A percentile compares a stretch with the other conserved stretches of the same genome.
Evolutionary conservation across 2,113 vertebrate species (phyloP).

Genomic region (Xiphophorus maculatus): DNA sequence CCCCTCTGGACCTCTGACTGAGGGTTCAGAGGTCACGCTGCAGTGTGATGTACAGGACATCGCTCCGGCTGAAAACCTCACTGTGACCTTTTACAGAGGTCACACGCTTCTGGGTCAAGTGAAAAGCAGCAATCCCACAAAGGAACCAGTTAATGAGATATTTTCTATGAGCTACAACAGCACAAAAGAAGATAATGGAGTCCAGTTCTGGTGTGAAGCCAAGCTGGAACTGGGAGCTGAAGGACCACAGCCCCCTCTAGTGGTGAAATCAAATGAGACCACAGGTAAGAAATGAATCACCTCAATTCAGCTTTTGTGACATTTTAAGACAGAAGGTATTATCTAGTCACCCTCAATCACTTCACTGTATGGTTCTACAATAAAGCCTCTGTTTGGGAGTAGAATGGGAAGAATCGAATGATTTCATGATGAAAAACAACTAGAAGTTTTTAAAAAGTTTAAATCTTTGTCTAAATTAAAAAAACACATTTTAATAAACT

Average conservation of each 20-base stretch:
- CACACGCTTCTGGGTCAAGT: accelerated
- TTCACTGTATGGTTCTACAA: too few relatives aligned
- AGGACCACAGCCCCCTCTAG: background rate
- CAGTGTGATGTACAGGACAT: slow-evolving; percentile 53
- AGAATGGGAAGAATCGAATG: too few relatives aligned
- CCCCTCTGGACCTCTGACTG: slow-evolving; percentile 13
- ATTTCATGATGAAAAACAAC: too few relatives aligned
- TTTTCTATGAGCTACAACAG: background rate
- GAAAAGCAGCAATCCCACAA: accelerated
- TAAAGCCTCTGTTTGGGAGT: too few relatives aligned
- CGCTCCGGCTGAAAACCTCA: slow-evolving; percentile 48
- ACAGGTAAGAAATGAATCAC: background rate
- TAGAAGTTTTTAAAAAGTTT: too few relatives aligned
- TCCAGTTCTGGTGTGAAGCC: slow-evolving; percentile 41
- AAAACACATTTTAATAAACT: too few relatives aligned
- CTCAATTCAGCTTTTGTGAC: background rate
- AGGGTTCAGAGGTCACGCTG: slow-evolving; percentile 34
- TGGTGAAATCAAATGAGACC: slow-evolving; percentile 4
- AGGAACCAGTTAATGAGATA: background rate
- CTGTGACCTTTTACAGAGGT: slow-evolving; percentile 48
- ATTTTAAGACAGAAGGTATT: background rate
- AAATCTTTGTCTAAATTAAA: too few relatives aligned
- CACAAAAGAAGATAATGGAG: slow-evolving; percentile 27
- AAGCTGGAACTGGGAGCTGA: slow-evolving; percentile 43
- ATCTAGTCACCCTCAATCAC: too few relatives aligned